These are phyloP conservation scores for Acronicta aceris DNA, from an alignment of 2,888 invertebrate species.

Conservation along the genomic window DNA sequence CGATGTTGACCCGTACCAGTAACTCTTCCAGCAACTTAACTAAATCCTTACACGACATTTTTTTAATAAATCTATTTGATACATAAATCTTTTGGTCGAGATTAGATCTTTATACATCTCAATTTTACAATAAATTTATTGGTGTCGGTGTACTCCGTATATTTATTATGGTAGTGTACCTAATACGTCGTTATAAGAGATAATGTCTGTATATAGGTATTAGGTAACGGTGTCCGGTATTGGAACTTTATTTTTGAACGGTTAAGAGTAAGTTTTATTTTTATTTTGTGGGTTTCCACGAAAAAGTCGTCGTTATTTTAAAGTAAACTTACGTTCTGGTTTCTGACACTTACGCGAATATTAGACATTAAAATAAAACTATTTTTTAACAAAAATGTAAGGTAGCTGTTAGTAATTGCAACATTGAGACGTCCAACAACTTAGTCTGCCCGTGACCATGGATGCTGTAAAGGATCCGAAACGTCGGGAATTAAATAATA, in stretches of 20 bases:
- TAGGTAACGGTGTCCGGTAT: conserved; percentile 74
- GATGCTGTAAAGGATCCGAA: too few species aligned
- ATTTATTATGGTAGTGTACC: conserved; percentile 82
- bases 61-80: conserved; percentile 79
- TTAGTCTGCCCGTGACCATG: too few species aligned
- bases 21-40: conserved; percentile 49
- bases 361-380: too few species aligned
- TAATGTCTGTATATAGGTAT: conserved; percentile 69
- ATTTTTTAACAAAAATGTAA: too few species aligned
- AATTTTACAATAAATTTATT: conserved; percentile 86
- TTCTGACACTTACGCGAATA: too few species aligned
- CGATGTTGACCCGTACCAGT: conserved; percentile 33
- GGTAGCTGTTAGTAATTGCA: too few species aligned
- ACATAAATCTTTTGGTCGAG: conserved; percentile 80
- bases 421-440: too few species aligned
- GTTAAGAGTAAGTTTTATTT: conserved; percentile 2
- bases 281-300: conserved; percentile 9
- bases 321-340: too few species aligned
- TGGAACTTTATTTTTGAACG: conserved; percentile 69
- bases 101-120: conserved; percentile 87
- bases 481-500: too few species aligned
- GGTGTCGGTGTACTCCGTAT: conserved; percentile 69
- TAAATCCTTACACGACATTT: conserved; percentile 57
- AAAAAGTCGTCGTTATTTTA: neutral
- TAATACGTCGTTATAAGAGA: conserved; percentile 83